phyloP scores from a whole-genome alignment of 92 coral and sea anemone genomes.

The Porites cylindrica region DNA sequence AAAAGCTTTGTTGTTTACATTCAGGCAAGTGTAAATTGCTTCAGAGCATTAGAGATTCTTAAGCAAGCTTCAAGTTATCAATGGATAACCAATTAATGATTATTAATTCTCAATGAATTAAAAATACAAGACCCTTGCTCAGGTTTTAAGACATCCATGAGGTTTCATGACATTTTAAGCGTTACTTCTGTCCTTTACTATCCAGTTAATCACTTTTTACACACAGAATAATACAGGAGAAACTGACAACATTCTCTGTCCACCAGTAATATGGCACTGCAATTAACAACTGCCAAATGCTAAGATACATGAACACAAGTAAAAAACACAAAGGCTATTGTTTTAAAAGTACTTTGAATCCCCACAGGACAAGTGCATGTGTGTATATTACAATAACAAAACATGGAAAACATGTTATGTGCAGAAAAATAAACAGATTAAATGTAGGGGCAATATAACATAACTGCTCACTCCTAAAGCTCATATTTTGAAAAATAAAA shows the following conservation, averaged over 20 bases:
- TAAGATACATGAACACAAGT: not conserved
- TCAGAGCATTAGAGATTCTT: not conserved
- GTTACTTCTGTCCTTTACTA: too few relatives aligned
- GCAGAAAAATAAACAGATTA: too few relatives aligned
- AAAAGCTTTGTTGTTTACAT: conserved; percentile 20
- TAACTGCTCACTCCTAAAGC: too few relatives aligned
- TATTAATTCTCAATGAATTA: conserved; percentile 5
- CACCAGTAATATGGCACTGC: not conserved
- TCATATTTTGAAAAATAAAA: too few relatives aligned
- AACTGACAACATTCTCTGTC: not conserved
- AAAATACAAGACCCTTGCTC: not conserved
- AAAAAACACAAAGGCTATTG: conserved; percentile 11
- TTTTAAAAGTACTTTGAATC: conserved; percentile 1
- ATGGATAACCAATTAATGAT: conserved; percentile 11
- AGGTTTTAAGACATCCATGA: not conserved
- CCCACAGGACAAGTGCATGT: not conserved
- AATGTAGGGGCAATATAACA: too few relatives aligned
- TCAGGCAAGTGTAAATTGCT: conserved; percentile 36
- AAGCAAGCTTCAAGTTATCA: conserved; percentile 28
- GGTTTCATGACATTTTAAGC: not conserved
- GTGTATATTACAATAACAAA: conserved; percentile 11
- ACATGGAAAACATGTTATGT: too few relatives aligned
- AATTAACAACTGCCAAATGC: conserved; percentile 20
- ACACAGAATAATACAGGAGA: not conserved
- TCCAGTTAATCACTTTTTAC: conserved; percentile 19